Evolutionary conservation across 1,140 invertebrate species (phyloP).

Genomic region (Bombus consobrinus): DNA sequence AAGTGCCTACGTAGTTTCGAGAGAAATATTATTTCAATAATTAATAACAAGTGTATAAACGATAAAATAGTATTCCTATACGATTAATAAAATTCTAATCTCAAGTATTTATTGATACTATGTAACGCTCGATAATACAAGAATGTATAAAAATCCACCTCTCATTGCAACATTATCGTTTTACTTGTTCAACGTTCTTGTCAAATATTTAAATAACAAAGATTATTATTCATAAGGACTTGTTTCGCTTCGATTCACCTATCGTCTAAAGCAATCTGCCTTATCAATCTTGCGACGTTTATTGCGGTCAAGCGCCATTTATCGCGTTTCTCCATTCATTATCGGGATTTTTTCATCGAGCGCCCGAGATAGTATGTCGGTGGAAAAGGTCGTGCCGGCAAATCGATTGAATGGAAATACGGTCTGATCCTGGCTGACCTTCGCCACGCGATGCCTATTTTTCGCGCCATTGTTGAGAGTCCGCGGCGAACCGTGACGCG

Average conservation of each 20-base stretch:
- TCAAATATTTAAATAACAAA: neutral
- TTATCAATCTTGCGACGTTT: constrained; percentile 30
- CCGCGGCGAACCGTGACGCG: constrained; percentile 56
- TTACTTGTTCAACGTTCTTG: neutral
- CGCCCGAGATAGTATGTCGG: neutral
- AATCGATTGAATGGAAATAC: constrained; percentile 54
- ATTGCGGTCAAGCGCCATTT: constrained; percentile 21
- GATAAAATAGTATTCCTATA: neutral
- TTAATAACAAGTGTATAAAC: neutral
- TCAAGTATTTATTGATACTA: neutral
- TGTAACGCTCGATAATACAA: neutral
- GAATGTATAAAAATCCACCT: neutral
- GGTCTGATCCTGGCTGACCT: constrained; percentile 46
- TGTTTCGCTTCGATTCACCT: neutral
- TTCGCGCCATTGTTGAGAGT: constrained; percentile 47
- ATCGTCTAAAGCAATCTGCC: constrained; percentile 2
- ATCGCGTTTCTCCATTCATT: constrained; percentile 20
- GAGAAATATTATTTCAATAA: too few relatives aligned
- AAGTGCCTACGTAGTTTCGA: too few relatives aligned
- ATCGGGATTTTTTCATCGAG: neutral
- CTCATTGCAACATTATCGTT: neutral
- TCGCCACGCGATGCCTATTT: constrained; percentile 52
- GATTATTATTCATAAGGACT: neutral
- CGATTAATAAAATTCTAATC: neutral
- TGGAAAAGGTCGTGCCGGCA: constrained; percentile 38